phyloP scores from a whole-genome alignment of 92 coral and sea anemone genomes.

The Plumapathes pennacea region DNA sequence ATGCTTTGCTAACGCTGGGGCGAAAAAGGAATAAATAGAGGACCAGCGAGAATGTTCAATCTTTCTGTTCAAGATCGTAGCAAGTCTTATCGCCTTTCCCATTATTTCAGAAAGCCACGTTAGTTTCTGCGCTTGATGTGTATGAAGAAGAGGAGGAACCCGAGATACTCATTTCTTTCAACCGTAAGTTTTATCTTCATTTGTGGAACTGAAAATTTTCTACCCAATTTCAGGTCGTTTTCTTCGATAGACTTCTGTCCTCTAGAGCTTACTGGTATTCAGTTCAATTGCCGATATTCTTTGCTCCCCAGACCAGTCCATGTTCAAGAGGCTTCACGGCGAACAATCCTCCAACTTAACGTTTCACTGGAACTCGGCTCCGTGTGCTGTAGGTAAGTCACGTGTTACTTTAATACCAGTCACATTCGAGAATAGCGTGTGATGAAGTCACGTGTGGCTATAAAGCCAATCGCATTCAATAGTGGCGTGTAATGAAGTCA shows the following conservation, averaged over 20 bases:
- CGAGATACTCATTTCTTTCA: constrained; percentile 77
- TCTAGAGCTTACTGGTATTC: background rate
- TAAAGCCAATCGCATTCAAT: too few relatives aligned
- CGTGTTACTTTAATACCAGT: background rate
- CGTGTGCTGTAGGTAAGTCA: constrained; percentile 78
- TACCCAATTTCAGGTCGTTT: background rate
- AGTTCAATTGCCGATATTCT: background rate
- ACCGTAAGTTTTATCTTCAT: constrained; percentile 61
- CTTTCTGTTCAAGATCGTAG: too few relatives aligned
- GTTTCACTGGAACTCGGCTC: constrained; percentile 94
- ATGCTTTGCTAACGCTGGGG: too few relatives aligned
- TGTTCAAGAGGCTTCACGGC: constrained; percentile 83
- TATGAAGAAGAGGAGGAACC: constrained; percentile 95
- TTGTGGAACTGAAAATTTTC: background rate
- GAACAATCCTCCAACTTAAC: constrained; percentile 81
- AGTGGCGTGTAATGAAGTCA: too few relatives aligned
- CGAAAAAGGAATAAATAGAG: too few relatives aligned
- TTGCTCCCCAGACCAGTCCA: constrained; percentile 68
- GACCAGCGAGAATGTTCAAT: too few relatives aligned
- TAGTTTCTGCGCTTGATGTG: constrained; percentile 87
- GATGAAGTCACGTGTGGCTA: too few relatives aligned
- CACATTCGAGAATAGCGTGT: background rate
- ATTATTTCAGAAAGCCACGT: constrained; percentile 72
- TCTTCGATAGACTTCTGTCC: background rate
- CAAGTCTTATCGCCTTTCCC: too few relatives aligned